Evolutionary conservation across 2,888 invertebrate genomes (phyloP).

Genomic region (Chrysina gloriosa): DNA sequence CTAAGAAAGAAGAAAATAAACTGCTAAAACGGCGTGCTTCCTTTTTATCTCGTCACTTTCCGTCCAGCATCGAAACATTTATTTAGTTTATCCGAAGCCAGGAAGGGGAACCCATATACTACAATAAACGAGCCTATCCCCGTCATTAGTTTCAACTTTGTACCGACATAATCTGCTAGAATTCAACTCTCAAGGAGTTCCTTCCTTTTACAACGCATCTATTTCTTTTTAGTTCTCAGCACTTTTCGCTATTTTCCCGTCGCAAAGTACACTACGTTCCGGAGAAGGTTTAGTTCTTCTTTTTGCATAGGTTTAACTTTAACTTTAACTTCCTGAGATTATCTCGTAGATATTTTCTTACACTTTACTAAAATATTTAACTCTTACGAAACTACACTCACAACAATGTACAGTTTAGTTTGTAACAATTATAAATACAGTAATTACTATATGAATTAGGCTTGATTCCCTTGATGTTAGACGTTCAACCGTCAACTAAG

Average conservation of each 20-base stretch:
- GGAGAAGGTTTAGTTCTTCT: not conserved
- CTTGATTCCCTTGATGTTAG: not conserved
- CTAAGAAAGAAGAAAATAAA: not conserved
- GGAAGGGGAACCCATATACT: slow-evolving; percentile 18
- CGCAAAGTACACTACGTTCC: slow-evolving; percentile 1
- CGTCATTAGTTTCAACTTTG: slow-evolving; percentile 33
- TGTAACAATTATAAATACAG: not conserved
- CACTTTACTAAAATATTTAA: not conserved
- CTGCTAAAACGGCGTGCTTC: not conserved
- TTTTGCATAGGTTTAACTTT: slow-evolving; percentile 16
- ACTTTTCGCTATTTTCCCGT: slow-evolving; percentile 25
- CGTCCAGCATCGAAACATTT: not conserved
- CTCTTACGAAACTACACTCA: not conserved
- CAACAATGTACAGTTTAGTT: not conserved
- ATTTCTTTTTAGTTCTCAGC: slow-evolving; percentile 27
- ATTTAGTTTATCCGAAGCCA: slow-evolving; percentile 4
- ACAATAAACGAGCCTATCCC: slow-evolving; percentile 20
- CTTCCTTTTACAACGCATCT: slow-evolving; percentile 22
- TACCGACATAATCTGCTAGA: slow-evolving; percentile 34
- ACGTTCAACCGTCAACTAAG: not conserved
- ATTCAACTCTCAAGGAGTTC: slow-evolving; percentile 21
- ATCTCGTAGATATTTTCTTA: not conserved
- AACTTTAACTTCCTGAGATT: no score
- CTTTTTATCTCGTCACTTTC: not conserved
- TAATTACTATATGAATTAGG: no score